Evolutionary conservation across 2,113 vertebrate genomes (phyloP).

Genomic region (Odontophorus gujanensis): DNA sequence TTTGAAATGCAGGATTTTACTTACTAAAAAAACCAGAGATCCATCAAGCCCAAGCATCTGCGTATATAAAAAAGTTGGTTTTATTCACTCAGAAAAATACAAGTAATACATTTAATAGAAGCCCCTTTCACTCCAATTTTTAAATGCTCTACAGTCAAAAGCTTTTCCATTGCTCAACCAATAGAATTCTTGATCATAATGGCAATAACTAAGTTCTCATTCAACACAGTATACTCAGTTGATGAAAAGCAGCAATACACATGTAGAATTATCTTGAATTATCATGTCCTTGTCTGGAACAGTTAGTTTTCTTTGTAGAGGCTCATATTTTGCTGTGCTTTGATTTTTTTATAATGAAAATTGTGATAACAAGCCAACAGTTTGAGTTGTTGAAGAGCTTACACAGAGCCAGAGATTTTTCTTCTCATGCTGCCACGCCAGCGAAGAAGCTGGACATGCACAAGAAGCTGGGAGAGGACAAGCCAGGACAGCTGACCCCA

Average conservation of each 20-base stretch:
- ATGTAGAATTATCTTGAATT: not conserved
- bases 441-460: not conserved
- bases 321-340: not conserved
- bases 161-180: not conserved
- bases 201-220: not conserved
- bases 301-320: not conserved
- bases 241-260: not conserved
- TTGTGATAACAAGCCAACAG: not conserved
- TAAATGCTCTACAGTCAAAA: not conserved
- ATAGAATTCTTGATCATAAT: not conserved
- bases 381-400: not conserved
- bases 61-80: constrained; percentile 7
- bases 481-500: not conserved
- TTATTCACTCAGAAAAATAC: not conserved
- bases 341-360: not conserved
- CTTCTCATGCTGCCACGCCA: not conserved
- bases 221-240: not conserved
- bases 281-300: not conserved
- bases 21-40: constrained; percentile 95
- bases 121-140: not conserved
- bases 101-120: not conserved
- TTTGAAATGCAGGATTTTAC: constrained; percentile 48
- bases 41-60: constrained; percentile 98
- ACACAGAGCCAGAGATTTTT: not conserved
- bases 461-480: not conserved